Evolutionary conservation across 1,140 invertebrate genomes (phyloP).

Genomic region (Chionoecetes opilio): DNA sequence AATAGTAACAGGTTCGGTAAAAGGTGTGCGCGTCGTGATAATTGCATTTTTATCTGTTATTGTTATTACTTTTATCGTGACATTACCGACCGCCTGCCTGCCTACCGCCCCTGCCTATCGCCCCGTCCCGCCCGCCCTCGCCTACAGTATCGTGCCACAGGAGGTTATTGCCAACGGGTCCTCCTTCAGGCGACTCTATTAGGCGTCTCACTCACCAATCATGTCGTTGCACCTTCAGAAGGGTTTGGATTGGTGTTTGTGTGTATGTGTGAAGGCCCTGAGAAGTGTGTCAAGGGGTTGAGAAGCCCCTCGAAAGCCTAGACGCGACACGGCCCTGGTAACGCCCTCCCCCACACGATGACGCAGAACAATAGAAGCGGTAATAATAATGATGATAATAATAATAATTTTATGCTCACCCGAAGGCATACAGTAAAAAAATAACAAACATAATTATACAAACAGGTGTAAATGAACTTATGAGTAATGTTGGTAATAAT

Average conservation of each 20-base stretch:
- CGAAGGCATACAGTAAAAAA: too few relatives aligned
- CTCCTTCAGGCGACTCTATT: neutral
- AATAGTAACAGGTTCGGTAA: neutral
- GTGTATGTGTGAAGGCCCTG: neutral
- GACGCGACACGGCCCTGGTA: neutral
- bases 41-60: neutral
- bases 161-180: neutral
- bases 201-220: too few relatives aligned
- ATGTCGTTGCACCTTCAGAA: too few relatives aligned
- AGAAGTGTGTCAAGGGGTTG: conserved; percentile 8
- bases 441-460: too few relatives aligned
- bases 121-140: neutral
- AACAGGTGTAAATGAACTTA: too few relatives aligned
- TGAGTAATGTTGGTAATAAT: too few relatives aligned
- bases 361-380: too few relatives aligned
- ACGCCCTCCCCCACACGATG: neutral
- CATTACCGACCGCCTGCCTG: too few relatives aligned
- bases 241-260: neutral
- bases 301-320: neutral
- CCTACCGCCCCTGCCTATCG: too few relatives aligned
- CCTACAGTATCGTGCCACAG: neutral
- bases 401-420: too few relatives aligned
- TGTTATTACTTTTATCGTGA: neutral
- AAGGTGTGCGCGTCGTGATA: neutral
- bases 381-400: too few relatives aligned